A percentile compares a stretch with the other conserved stretches of the same genome.
Conservation (phyloP, 1,140 invertebrate genomes). For the Conus ventricosus region DNA sequence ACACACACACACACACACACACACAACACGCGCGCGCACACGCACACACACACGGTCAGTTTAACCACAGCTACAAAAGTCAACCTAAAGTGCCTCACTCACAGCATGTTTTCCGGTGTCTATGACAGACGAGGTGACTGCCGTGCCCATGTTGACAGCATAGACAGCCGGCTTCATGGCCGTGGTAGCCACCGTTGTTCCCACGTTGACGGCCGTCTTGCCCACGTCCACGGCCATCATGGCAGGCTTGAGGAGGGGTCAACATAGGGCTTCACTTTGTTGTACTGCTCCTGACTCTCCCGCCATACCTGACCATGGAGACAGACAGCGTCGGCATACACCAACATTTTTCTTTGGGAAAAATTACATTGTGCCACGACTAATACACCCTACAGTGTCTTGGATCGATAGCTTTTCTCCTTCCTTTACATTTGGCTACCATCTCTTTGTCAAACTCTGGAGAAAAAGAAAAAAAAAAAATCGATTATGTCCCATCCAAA, state of each 20-base stretch:
- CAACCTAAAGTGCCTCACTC: neutral
- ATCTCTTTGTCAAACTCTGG: too few relatives aligned
- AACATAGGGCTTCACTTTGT: constrained; percentile 1
- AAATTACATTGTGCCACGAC: too few relatives aligned
- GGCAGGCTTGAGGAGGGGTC: constrained; percentile 3
- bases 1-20: too few relatives aligned
- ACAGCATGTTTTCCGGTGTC: constrained; percentile 13
- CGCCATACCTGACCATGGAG: neutral
- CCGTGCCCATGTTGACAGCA: constrained; percentile 4
- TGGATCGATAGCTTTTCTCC: too few relatives aligned
- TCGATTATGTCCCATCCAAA: too few relatives aligned
- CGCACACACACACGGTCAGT: too few relatives aligned
- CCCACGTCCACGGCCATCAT: constrained; percentile 21
- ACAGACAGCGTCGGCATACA: neutral
- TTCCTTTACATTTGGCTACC: too few relatives aligned
- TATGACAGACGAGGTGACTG: constrained; percentile 9
- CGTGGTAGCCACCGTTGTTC: neutral
- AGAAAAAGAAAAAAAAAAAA: too few relatives aligned
- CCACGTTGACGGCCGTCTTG: neutral
- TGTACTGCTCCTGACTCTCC: constrained; percentile 19
- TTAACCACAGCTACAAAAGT: neutral
- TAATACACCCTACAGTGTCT: too few relatives aligned
- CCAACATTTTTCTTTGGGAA: too few relatives aligned
- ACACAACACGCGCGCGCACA: too few relatives aligned
- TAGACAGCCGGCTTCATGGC: constrained; percentile 10